Evolutionary conservation across 1,140 invertebrate genomes (phyloP).

Genomic region (Bombus breviceps): DNA sequence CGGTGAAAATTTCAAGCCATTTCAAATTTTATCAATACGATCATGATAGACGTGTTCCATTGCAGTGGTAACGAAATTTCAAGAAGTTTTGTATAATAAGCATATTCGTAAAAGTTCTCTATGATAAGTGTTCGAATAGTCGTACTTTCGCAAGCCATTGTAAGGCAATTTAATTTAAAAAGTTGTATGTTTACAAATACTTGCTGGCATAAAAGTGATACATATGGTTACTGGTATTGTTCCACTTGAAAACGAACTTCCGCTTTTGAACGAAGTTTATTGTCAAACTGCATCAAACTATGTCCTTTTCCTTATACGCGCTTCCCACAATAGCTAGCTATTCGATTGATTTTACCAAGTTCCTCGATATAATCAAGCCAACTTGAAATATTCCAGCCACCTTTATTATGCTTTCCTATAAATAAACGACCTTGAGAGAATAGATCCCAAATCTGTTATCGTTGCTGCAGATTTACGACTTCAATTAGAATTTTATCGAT

Average conservation of each 20-base stretch:
- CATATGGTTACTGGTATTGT: background rate
- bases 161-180: background rate
- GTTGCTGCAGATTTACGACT: too few species aligned
- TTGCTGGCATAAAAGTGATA: background rate
- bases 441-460: background rate
- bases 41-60: too few species aligned
- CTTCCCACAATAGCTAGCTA: background rate
- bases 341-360: constrained; percentile 39
- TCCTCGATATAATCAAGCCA: constrained; percentile 13
- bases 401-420: constrained; percentile 10
- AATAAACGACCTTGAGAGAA: constrained; percentile 24
- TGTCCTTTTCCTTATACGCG: background rate
- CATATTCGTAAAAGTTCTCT: background rate
- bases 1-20: too few species aligned
- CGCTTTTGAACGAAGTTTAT: background rate
- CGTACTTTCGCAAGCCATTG: background rate
- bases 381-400: background rate
- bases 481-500: background rate
- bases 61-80: too few species aligned
- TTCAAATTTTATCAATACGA: too few species aligned
- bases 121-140: background rate
- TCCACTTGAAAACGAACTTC: constrained; percentile 7
- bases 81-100: too few species aligned
- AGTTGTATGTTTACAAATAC: background rate
- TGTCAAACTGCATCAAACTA: background rate